These are phyloP conservation scores for Haliclona indistincta DNA, from an alignment of 37 sponge, comb jelly and placozoan species.

Conservation along the genomic window DNA sequence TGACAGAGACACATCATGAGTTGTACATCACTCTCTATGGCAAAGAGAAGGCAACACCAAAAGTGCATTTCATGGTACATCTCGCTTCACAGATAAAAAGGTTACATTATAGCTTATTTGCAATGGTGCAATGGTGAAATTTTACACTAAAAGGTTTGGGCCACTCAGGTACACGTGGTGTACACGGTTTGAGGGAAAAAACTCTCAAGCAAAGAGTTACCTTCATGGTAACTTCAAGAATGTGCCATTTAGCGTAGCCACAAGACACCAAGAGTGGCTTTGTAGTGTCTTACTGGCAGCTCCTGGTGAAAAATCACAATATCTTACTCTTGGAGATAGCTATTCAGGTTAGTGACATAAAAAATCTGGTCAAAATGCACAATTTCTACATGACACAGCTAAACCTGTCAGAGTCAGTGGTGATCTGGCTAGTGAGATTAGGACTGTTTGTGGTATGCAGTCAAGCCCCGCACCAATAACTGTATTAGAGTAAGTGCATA, in stretches of 20 bases:
- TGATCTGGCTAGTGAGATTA: too few species aligned
- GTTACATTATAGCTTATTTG: background rate
- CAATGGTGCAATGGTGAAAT: background rate
- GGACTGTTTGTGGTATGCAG: too few species aligned
- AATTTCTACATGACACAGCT: too few species aligned
- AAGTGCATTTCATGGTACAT: slow-evolving; percentile 53
- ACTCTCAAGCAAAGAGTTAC: background rate
- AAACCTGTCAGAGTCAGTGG: too few species aligned
- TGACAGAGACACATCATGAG: slow-evolving; percentile 19
- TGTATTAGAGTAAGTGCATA: too few species aligned
- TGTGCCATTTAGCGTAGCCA: slow-evolving; percentile 17
- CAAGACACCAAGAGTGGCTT: slow-evolving; percentile 22
- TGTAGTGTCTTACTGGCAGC: too few species aligned
- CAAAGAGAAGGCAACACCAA: slow-evolving; percentile 19
- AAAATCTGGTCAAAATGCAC: too few species aligned
- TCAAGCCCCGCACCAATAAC: too few species aligned
- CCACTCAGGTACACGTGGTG: slow-evolving; percentile 35
- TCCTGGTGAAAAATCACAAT: too few species aligned
- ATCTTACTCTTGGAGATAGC: too few species aligned
- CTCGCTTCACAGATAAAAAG: slow-evolving; percentile 19
- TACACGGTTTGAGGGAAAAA: slow-evolving; percentile 39
- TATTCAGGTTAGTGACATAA: too few species aligned
- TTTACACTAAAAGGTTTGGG: slow-evolving; percentile 3
- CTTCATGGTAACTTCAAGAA: slow-evolving; percentile 35
- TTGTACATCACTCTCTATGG: slow-evolving; percentile 9